Base-by-base conservation (phyloP, 2,113 vertebrate genomes). In the Gallinago undulata region DNA sequence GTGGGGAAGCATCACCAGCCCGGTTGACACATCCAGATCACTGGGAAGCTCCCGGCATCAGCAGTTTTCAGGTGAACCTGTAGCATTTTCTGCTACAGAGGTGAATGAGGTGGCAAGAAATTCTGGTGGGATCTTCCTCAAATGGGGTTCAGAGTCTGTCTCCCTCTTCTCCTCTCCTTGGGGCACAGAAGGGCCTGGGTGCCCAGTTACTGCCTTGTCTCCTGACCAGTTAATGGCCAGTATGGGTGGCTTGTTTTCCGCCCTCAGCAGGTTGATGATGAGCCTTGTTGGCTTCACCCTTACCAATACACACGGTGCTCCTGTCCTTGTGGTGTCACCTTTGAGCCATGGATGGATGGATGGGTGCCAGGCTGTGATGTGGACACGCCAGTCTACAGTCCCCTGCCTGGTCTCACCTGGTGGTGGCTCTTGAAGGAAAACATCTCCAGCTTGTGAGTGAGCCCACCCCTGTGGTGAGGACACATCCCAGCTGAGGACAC, bases 281-380 rank as follows among this genome's bases (percentile, higher is more conserved):
- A 84, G 62, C 76, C 37, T 56, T 13, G 59, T 16, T 69, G 72
- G 69, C 39, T 89, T 47, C 76, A 33, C 33, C 63, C 39, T 60
- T 6, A 5, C 1, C 55, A 13, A 24, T 4, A 28, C 66, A 16
- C 79, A 62, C 6, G 0, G 17, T 37, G 84, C 45, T 74, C 63
- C 35, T 0, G 0, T 48, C 64, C 68, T 81, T 0, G 0, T 30
- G 50, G 73, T 33, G 64, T 57, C 35, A 30, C 23, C 68, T 70
- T 50, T 2, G 1, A 23, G 50, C 41, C 6, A 27, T 43, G 24
- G 57, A 31, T 18, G 35, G 68, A 22, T 2, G 7, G 55, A 19
- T 2, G 28, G 64, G 25, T 5, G 1, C 11, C 15, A 59, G 57
- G 75, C 69, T 59, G 62, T 19, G 84, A 7, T 30, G 27, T 31